Evolutionary conservation across 2,888 invertebrate genomes (phyloP).

Genomic region (Patella depressa): DNA sequence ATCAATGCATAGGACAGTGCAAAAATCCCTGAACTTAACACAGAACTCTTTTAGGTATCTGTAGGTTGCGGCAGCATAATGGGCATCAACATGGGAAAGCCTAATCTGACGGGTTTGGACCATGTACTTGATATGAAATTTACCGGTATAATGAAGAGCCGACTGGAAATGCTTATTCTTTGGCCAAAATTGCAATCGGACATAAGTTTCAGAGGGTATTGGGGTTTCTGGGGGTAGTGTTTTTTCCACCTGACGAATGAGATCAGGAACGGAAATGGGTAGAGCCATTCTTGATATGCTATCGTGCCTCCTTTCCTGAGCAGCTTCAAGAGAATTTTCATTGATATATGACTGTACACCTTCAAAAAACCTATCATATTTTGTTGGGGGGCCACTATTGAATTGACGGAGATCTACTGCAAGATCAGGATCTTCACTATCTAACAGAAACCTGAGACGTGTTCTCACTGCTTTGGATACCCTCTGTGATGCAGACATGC

Average conservation of each 20-base stretch:
- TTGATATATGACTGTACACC: conserved; percentile 16
- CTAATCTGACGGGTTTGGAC: conserved; percentile 30
- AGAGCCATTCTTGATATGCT: conserved; percentile 13
- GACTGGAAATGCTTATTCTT: conserved; percentile 23
- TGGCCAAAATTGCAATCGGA: conserved; percentile 32
- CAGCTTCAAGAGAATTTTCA: conserved; percentile 15
- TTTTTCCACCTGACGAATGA: conserved; percentile 18
- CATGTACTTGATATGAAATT: conserved; percentile 28
- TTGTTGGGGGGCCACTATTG: conserved; percentile 19
- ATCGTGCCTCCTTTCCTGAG: conserved; percentile 26
- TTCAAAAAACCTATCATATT: conserved; percentile 28
- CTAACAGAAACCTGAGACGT: conserved; percentile 5
- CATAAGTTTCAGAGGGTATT: conserved; percentile 25
- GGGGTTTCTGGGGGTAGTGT: conserved; percentile 16
- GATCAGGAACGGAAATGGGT: conserved; percentile 25
- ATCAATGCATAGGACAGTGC: conserved; percentile 20
- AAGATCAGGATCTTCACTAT: conserved; percentile 24
- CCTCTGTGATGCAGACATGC: neutral
- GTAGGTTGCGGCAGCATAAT: conserved; percentile 17
- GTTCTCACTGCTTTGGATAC: conserved; percentile 16
- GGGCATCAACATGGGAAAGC: conserved; percentile 16
- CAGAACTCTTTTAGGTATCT: conserved; percentile 22
- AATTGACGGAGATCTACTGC: conserved; percentile 17
- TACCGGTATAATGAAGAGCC: conserved; percentile 28
- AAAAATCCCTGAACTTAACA: conserved; percentile 6